A percentile compares a stretch with the other conserved stretches of the same genome.
Conservation (phyloP, 2,888 invertebrate species). For the Malthinus seriepunctatus region DNA sequence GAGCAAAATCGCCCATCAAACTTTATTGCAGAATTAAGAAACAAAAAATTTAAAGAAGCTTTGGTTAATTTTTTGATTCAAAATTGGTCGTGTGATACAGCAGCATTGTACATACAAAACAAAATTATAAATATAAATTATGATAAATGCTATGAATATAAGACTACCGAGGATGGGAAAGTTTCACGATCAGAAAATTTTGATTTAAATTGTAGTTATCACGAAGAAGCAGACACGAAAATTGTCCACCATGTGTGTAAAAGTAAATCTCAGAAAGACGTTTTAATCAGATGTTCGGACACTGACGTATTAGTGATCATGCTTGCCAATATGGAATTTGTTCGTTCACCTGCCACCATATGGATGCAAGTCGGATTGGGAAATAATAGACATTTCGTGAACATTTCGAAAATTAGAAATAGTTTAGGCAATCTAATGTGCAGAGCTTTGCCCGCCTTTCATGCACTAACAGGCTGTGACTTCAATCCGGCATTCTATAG, state of each 20-base stretch:
- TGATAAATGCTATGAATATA: slow-evolving; percentile 27
- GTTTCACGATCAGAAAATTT: not conserved
- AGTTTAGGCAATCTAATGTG: slow-evolving; percentile 29
- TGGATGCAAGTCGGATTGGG: slow-evolving; percentile 33
- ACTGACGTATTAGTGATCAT: slow-evolving; percentile 33
- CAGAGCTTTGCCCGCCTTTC: slow-evolving; percentile 33
- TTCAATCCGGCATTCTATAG: slow-evolving; percentile 31
- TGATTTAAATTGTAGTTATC: slow-evolving; percentile 24
- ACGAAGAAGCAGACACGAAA: slow-evolving; percentile 38
- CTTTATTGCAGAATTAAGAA: slow-evolving; percentile 25
- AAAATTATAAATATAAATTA: slow-evolving; percentile 34
- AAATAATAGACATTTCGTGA: slow-evolving; percentile 33
- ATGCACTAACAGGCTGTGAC: slow-evolving; percentile 33
- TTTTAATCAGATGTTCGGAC: slow-evolving; percentile 28
- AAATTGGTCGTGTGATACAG: slow-evolving; percentile 37
- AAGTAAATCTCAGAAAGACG: slow-evolving; percentile 19
- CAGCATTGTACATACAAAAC: slow-evolving; percentile 34
- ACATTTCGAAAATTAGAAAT: slow-evolving; percentile 27
- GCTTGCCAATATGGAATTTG: slow-evolving; percentile 34
- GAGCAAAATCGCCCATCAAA: slow-evolving; percentile 25
- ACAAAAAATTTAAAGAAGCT: slow-evolving; percentile 32
- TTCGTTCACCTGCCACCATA: slow-evolving; percentile 26
- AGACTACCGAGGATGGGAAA: no score
- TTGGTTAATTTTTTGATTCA: slow-evolving; percentile 39
- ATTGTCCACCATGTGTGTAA: slow-evolving; percentile 32